Percentiles rank a stretch among this genome's conserved stretches.
These are phyloP conservation scores for Gallinago jamesoni DNA, from an alignment of 2,113 vertebrate species.

Conservation along the genomic window DNA sequence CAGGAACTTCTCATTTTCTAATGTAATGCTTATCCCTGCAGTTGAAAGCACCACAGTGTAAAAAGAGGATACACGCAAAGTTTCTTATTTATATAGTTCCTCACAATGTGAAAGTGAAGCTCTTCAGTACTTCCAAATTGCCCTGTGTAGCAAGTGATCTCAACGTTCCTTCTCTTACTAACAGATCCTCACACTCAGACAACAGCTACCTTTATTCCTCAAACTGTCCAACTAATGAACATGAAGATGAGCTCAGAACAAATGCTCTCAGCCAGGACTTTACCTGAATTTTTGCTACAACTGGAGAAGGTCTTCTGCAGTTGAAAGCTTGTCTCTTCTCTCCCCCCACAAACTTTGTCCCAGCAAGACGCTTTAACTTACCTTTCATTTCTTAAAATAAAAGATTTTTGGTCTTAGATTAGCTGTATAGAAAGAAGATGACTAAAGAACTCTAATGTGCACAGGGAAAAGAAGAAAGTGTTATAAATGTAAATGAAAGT, in stretches of 20 bases:
- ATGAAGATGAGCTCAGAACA: neutral
- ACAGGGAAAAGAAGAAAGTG: neutral
- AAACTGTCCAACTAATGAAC: neutral
- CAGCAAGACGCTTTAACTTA: neutral
- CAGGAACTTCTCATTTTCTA: constrained; percentile 20
- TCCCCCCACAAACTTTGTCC: neutral
- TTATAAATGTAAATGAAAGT: neutral
- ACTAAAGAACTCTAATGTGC: neutral
- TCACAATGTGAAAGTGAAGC: neutral
- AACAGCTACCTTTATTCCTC: neutral
- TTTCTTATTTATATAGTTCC: neutral
- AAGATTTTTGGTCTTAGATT: neutral
- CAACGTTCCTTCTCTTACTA: neutral
- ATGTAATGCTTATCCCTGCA: neutral
- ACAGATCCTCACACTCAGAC: neutral
- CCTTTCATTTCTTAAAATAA: neutral
- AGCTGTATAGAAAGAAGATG: neutral
- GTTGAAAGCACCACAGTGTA: neutral
- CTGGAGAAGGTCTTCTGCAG: neutral
- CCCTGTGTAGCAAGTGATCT: neutral
- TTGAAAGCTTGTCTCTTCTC: neutral
- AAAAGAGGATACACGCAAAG: neutral
- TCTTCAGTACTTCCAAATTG: neutral
- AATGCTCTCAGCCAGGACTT: neutral
- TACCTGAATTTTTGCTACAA: neutral